Evolutionary conservation across 2,113 vertebrate genomes (phyloP).

Genomic region (Anas platyrhynchos): DNA sequence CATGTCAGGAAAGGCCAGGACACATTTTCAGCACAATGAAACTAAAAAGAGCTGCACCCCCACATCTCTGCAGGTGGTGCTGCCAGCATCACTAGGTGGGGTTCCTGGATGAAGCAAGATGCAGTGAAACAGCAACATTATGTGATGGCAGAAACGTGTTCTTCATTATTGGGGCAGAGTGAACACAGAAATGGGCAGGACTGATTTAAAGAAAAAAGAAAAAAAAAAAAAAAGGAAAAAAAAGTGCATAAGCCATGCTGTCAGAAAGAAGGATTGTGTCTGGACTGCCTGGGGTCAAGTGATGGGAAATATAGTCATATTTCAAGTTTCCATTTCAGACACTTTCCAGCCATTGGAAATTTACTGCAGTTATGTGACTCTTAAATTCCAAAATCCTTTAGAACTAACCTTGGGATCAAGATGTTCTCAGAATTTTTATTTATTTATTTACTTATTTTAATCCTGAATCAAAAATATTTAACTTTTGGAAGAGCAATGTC

Average conservation of each 20-base stretch:
- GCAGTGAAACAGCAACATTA: background rate
- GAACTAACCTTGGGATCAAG: slow-evolving; percentile 9
- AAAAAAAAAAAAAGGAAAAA: no score
- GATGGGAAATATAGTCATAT: background rate
- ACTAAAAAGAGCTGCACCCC: background rate
- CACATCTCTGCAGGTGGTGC: background rate
- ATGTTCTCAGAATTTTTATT: background rate
- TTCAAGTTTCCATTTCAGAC: background rate
- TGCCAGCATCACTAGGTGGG: fast-evolving
- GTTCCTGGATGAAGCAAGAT: background rate
- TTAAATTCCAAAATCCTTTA: slow-evolving; percentile 36
- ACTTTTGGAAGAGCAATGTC: background rate
- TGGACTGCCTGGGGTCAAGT: background rate
- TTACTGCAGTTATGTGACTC: background rate
- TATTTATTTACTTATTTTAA: background rate
- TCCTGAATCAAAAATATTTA: background rate
- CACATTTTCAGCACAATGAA: background rate
- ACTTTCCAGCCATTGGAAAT: background rate
- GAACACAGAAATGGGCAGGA: background rate
- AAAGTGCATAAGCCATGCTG: background rate
- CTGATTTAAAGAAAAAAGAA: background rate
- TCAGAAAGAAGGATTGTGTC: background rate
- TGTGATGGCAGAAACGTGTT: background rate
- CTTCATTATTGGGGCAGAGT: background rate
- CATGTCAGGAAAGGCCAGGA: background rate